A percentile compares a stretch with the other conserved stretches of the same genome.
Evolutionary conservation across 2,797 vertebrate species (phyloP).

Genomic region (Cynopterus sphinx): DNA sequence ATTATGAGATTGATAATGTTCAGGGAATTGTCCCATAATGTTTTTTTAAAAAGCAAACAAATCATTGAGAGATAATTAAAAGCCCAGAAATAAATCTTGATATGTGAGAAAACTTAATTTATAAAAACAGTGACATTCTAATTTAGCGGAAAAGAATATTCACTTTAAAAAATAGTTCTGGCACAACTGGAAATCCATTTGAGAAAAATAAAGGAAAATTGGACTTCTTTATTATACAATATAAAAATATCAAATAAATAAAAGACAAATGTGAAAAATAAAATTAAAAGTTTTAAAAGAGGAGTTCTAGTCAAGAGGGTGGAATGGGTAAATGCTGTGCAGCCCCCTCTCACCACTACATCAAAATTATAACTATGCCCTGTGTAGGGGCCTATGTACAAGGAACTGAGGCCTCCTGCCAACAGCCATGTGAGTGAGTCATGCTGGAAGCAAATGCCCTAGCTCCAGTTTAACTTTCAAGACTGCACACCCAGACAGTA

Average conservation of each 20-base stretch:
- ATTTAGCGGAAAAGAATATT: neutral
- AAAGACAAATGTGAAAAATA: neutral
- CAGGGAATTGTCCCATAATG: neutral
- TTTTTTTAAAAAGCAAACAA: neutral
- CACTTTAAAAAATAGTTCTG: no score
- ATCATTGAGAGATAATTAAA: neutral
- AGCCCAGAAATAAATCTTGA: neutral
- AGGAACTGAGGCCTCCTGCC: neutral
- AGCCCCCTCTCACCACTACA: no score
- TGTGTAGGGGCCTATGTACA: no score
- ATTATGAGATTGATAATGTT: neutral
- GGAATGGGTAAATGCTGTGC: no score
- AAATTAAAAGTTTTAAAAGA: neutral
- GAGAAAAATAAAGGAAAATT: neutral
- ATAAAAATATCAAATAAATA: neutral
- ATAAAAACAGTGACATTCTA: neutral
- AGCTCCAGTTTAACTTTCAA: neutral
- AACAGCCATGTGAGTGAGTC: neutral
- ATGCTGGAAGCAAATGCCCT: neutral
- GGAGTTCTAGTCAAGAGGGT: no score
- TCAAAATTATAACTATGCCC: neutral
- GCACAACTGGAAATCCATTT: no score
- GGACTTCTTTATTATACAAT: neutral
- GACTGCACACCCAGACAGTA: neutral
- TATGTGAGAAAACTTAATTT: neutral